These are phyloP conservation scores for Pristionchus exspectatus DNA, from an alignment of 2,888 invertebrate genomes.

Conservation along the genomic window DNA sequence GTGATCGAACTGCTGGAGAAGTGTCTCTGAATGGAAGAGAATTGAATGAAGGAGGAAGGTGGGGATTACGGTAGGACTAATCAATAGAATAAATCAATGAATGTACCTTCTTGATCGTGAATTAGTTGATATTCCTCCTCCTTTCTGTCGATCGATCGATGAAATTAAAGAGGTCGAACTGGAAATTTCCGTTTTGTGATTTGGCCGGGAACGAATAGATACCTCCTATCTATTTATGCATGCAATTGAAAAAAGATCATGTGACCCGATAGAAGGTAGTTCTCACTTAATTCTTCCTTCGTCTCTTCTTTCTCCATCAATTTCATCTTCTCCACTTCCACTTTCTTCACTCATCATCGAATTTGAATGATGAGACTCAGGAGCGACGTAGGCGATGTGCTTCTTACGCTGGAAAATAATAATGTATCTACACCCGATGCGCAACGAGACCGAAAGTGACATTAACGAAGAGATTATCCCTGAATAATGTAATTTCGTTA, in stretches of 20 bases:
- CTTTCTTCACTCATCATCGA: conserved; percentile 77
- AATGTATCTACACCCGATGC: too few relatives aligned
- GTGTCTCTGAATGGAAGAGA: neutral
- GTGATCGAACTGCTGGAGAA: conserved; percentile 75
- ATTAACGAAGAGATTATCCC: too few relatives aligned
- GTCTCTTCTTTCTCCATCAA: conserved; percentile 36
- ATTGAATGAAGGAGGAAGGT: too few relatives aligned
- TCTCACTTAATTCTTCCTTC: neutral
- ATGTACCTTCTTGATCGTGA: neutral
- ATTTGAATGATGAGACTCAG: conserved; percentile 78
- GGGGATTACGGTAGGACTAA: neutral
- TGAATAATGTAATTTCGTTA: too few relatives aligned
- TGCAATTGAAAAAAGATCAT: neutral
- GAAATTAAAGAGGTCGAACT: conserved; percentile 36
- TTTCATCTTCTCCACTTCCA: conserved; percentile 66
- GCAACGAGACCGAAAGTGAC: too few relatives aligned
- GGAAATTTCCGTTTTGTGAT: neutral
- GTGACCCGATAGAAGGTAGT: neutral
- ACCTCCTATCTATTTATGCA: neutral
- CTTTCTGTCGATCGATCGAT: neutral
- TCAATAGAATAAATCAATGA: neutral
- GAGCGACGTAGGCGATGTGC: conserved; percentile 79
- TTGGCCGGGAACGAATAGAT: neutral
- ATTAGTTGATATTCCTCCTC: neutral
- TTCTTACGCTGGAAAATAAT: conserved; percentile 73